These are phyloP conservation scores for Siniperca obscura DNA, from an alignment of 2,797 vertebrate species.

Conservation along the genomic window DNA sequence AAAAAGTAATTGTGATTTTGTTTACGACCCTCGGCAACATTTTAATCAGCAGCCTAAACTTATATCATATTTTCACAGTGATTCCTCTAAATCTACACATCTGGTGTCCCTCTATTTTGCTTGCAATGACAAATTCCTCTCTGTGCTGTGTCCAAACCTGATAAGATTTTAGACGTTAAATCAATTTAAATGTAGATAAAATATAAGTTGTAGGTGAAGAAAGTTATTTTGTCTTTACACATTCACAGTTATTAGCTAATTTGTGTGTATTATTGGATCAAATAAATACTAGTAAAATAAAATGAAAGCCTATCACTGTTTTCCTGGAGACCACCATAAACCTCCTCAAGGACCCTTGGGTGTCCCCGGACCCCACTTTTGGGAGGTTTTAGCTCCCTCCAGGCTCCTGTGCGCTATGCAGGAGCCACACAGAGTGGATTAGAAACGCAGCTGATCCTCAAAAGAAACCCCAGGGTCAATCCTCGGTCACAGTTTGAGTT, in stretches of 20 bases:
- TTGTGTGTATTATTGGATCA: not conserved
- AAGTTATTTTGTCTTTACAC: not conserved
- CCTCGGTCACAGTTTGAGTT: constrained; percentile 71
- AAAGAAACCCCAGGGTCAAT: constrained; percentile 69
- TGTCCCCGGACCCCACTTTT: constrained; percentile 1
- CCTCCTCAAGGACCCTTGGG: constrained; percentile 14
- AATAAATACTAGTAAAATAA: not conserved
- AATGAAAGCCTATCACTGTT: not conserved
- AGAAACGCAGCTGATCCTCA: constrained; percentile 61
- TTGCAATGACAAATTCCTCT: not conserved
- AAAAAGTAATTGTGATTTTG: not conserved
- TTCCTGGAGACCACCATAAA: not conserved
- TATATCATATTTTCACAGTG: not conserved
- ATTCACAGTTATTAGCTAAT: not conserved
- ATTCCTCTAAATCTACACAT: constrained; percentile 12
- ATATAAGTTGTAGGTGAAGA: not conserved
- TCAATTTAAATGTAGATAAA: not conserved
- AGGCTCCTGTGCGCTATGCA: constrained; percentile 20
- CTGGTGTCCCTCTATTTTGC: constrained; percentile 8
- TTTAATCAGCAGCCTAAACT: not conserved
- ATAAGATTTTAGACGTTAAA: not conserved
- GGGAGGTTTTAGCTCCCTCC: not conserved
- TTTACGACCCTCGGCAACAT: not conserved
- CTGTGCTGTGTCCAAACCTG: not conserved
- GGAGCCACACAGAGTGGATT: constrained; percentile 49